phyloP scores from a whole-genome alignment of 2,888 invertebrate genomes.

The Drosophila neutralis region DNA sequence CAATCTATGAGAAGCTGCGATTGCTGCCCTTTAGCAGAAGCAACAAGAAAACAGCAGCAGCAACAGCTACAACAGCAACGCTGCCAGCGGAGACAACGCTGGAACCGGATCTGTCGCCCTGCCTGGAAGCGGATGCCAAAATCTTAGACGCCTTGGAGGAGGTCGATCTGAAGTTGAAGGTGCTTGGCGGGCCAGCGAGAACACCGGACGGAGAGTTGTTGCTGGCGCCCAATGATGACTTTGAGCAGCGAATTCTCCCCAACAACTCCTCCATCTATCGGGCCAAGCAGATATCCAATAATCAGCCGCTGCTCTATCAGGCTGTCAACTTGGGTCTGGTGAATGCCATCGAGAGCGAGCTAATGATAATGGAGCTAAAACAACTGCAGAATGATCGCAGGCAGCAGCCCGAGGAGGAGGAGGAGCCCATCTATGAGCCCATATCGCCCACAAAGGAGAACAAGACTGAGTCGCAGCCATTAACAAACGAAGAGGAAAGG shows the following conservation, averaged over 20 bases:
- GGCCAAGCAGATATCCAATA: slow-evolving; percentile 78
- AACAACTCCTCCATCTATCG: slow-evolving; percentile 89
- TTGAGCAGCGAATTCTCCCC: slow-evolving; percentile 85
- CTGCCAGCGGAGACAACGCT: background rate
- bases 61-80: slow-evolving; percentile 45
- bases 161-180: slow-evolving; percentile 81
- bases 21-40: slow-evolving; percentile 70
- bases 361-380: slow-evolving; percentile 73
- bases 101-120: slow-evolving; percentile 41
- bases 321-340: slow-evolving; percentile 83
- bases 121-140: slow-evolving; percentile 77
- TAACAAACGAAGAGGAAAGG: slow-evolving; percentile 34
- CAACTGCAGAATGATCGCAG: slow-evolving; percentile 30
- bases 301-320: slow-evolving; percentile 74
- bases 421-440: slow-evolving; percentile 77
- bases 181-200: slow-evolving; percentile 43
- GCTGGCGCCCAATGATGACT: slow-evolving; percentile 70
- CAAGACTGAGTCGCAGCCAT: slow-evolving; percentile 74
- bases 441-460: slow-evolving; percentile 59
- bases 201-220: slow-evolving; percentile 40
- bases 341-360: slow-evolving; percentile 81
- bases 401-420: background rate
- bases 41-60: slow-evolving; percentile 57
- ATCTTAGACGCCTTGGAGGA: slow-evolving; percentile 81
- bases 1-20: slow-evolving; percentile 83